Conservation (phyloP, 2,797 vertebrate species). For the Typhlichthys eigenmanni region DNA sequence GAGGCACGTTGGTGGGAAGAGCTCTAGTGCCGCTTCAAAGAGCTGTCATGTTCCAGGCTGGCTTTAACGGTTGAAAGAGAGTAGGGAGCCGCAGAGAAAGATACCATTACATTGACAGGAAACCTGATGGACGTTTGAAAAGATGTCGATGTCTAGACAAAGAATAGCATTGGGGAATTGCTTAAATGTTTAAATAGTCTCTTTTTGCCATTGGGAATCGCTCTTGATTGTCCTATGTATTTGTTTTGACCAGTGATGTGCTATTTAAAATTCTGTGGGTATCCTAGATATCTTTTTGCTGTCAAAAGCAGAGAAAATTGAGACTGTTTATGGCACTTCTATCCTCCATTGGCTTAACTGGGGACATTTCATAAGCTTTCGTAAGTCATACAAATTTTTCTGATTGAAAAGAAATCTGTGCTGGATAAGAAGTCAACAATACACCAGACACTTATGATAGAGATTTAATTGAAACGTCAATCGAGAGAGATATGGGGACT, state of each 20-base stretch:
- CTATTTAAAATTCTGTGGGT: slow-evolving; percentile 10
- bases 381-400: slow-evolving; percentile 47
- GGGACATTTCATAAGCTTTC: slow-evolving; percentile 34
- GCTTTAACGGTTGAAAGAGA: slow-evolving; percentile 45
- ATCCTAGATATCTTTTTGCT: slow-evolving; percentile 17
- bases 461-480: slow-evolving; percentile 75
- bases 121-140: slow-evolving; percentile 25
- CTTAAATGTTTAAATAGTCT: slow-evolving; percentile 12
- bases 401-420: slow-evolving; percentile 26
- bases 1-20: slow-evolving; percentile 29
- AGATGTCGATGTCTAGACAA: slow-evolving; percentile 10
- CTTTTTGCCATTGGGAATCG: slow-evolving; percentile 25
- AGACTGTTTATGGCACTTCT: slow-evolving; percentile 26
- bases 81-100: slow-evolving; percentile 4
- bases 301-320: slow-evolving; percentile 20
- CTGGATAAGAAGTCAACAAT: slow-evolving; percentile 62
- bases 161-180: slow-evolving; percentile 16
- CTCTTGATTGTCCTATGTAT: neutral
- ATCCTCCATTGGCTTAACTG: slow-evolving; percentile 21
- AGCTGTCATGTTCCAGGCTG: slow-evolving; percentile 52
- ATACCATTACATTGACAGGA: slow-evolving; percentile 35
- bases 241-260: neutral
- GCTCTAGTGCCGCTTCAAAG: slow-evolving; percentile 45
- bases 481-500: slow-evolving; percentile 35
- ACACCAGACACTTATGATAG: slow-evolving; percentile 55